Conservation (phyloP, 64 coral and sea anemone genomes). For the Stylophora pistillata region DNA sequence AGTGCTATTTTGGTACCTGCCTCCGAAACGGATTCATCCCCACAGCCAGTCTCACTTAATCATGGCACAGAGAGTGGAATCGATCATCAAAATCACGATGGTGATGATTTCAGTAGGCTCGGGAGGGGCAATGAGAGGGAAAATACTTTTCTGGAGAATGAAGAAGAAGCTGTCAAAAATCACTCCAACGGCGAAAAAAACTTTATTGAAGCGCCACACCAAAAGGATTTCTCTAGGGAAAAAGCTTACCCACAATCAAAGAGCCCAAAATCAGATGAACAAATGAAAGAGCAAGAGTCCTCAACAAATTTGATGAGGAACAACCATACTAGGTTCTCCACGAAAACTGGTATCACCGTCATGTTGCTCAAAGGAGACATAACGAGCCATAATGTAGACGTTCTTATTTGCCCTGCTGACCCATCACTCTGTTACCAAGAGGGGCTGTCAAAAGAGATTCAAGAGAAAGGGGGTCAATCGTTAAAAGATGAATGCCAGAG, state of each 20-base stretch:
- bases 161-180: too few species aligned
- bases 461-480: background rate
- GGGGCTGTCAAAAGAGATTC: background rate
- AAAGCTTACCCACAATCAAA: background rate
- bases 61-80: too few species aligned
- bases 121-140: too few species aligned
- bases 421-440: background rate
- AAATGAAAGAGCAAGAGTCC: background rate
- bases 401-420: background rate
- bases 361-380: slow-evolving; percentile 5
- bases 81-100: too few species aligned
- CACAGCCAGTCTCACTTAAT: too few species aligned
- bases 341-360: background rate
- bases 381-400: background rate
- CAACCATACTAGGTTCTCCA: background rate
- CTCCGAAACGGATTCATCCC: too few species aligned
- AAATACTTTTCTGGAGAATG: too few species aligned
- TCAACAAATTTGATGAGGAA: background rate
- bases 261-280: background rate
- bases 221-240: too few species aligned
- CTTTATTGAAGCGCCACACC: too few species aligned
- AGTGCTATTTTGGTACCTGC: too few species aligned
- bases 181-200: too few species aligned
- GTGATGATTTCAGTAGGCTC: too few species aligned
- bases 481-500: background rate